Conservation (phyloP, 1,140 invertebrate species). For the Drosophila pruinosa region DNA sequence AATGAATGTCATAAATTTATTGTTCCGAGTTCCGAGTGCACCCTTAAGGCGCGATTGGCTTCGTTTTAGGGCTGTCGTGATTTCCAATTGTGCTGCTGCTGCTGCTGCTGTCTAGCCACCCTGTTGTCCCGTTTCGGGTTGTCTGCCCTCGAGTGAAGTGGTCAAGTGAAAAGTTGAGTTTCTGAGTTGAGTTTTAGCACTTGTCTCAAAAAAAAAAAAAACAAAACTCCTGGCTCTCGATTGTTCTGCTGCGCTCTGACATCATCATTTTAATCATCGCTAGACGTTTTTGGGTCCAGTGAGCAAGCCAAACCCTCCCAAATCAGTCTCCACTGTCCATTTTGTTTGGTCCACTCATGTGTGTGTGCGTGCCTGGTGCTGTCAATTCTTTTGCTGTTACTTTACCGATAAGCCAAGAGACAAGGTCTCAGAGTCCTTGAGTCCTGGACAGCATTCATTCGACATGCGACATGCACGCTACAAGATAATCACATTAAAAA, state of each 20-base stretch:
- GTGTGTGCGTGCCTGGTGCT: conserved; percentile 26
- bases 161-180: conserved; percentile 79
- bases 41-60: conserved; percentile 51
- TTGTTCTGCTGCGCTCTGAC: conserved; percentile 68
- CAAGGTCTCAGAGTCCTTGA: background rate
- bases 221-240: conserved; percentile 3
- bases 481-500: conserved; percentile 82
- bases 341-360: conserved; percentile 7
- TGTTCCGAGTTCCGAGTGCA: conserved; percentile 46
- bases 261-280: conserved; percentile 79
- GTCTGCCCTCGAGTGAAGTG: conserved; percentile 54
- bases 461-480: conserved; percentile 75
- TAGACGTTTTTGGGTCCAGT: background rate
- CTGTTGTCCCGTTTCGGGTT: background rate
- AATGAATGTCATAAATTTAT: conserved; percentile 83
- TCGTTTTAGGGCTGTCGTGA: conserved; percentile 51
- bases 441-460: conserved; percentile 43
- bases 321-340: conserved; percentile 21
- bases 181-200: conserved; percentile 44
- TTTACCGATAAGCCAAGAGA: conserved; percentile 63
- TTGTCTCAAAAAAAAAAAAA: too few relatives aligned
- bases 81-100: conserved; percentile 55
- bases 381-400: conserved; percentile 68
- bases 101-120: background rate
- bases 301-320: background rate